These are phyloP conservation scores for Seira musarum DNA, from an alignment of 2,888 invertebrate genomes.

Conservation along the genomic window DNA sequence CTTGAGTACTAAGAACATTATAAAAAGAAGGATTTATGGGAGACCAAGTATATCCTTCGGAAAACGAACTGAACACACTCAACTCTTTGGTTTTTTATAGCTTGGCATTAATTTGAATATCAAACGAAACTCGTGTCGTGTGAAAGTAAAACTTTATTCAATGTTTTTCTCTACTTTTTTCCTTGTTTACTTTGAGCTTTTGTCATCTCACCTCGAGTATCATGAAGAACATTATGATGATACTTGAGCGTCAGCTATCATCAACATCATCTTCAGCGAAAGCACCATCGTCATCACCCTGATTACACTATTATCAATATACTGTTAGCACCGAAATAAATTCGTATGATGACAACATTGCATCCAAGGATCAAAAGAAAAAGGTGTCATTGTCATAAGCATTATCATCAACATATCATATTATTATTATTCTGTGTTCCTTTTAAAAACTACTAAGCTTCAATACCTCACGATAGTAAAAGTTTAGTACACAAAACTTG, in stretches of 20 bases:
- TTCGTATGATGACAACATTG: too few species aligned
- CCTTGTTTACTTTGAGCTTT: slow-evolving; percentile 17
- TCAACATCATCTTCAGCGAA: neutral
- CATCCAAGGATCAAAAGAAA: slow-evolving; percentile 12
- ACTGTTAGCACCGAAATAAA: neutral
- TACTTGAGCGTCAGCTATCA: slow-evolving; percentile 28
- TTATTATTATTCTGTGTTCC: too few species aligned
- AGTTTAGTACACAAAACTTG: too few species aligned
- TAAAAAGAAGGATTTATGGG: too few species aligned
- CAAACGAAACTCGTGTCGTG: slow-evolving; percentile 49
- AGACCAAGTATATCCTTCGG: too few species aligned
- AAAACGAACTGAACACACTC: too few species aligned
- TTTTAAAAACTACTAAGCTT: too few species aligned
- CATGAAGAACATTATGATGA: slow-evolving; percentile 26
- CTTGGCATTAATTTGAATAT: slow-evolving; percentile 52
- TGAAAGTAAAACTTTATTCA: too few species aligned
- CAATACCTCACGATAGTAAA: too few species aligned
- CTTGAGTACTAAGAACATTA: too few species aligned
- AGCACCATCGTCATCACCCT: neutral
- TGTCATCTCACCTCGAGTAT: slow-evolving; percentile 6
- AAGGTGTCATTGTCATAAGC: slow-evolving; percentile 44
- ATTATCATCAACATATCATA: slow-evolving; percentile 30
- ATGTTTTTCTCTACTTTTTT: slow-evolving; percentile 39
- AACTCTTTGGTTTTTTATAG: too few species aligned
- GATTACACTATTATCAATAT: neutral